phyloP scores from a whole-genome alignment of 1,140 invertebrate genomes.

The Spodoptera litura region DNA sequence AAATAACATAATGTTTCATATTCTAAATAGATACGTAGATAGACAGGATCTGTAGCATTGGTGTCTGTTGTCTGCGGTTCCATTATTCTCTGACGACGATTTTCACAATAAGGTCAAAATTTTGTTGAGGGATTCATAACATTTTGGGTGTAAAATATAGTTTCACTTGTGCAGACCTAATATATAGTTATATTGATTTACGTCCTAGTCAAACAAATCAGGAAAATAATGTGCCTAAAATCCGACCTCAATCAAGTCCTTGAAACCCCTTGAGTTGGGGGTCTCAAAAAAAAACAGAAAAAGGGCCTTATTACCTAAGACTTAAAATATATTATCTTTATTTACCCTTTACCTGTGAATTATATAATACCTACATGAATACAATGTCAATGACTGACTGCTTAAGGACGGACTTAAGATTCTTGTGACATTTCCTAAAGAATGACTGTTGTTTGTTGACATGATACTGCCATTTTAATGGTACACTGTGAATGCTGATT shows the following conservation, averaged over 20 bases:
- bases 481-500: not conserved
- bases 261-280: not conserved
- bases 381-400: slow-evolving; percentile 23
- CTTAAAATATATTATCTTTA: not conserved
- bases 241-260: no score
- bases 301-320: not conserved
- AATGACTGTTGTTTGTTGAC: not conserved
- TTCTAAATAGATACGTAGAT: no score
- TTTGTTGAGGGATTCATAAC: no score
- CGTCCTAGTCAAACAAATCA: no score
- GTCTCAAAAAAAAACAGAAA: not conserved
- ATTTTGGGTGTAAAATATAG: not conserved
- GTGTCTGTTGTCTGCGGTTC: no score
- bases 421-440: not conserved
- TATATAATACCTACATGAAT: not conserved
- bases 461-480: not conserved
- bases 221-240: no score
- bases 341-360: not conserved
- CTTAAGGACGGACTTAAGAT: slow-evolving; percentile 2
- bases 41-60: no score
- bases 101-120: no score
- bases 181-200: no score
- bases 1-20: no score
- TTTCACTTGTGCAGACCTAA: no score
- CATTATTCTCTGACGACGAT: no score